Conservation (phyloP, 2,797 vertebrate genomes). For the Periparus ater region DNA sequence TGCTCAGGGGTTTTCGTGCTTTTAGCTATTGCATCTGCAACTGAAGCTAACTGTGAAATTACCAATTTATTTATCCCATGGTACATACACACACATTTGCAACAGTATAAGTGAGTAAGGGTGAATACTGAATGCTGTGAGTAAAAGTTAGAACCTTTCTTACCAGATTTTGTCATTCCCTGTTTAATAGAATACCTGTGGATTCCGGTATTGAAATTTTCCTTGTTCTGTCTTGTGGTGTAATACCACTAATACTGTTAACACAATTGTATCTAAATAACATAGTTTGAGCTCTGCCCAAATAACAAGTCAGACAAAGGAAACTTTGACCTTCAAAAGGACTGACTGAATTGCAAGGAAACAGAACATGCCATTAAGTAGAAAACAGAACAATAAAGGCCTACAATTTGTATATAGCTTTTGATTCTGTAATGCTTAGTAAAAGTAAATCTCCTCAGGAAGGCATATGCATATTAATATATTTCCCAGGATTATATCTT, state of each 20-base stretch:
- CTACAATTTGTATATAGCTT: neutral
- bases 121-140: neutral
- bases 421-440: neutral
- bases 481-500: neutral
- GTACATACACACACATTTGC: neutral
- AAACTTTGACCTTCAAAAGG: neutral
- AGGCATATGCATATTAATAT: neutral
- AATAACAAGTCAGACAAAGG: neutral
- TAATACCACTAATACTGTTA: neutral
- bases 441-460: neutral
- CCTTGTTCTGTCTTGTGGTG: neutral
- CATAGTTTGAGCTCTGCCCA: neutral
- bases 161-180: neutral
- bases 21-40: slow-evolving; percentile 35
- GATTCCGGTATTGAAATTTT: neutral
- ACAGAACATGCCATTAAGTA: neutral
- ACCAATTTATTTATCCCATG: slow-evolving; percentile 44
- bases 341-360: neutral
- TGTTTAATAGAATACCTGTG: neutral
- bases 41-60: slow-evolving; percentile 49
- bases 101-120: neutral
- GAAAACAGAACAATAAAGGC: neutral
- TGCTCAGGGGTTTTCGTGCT: slow-evolving; percentile 42
- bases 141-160: neutral
- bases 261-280: neutral